A percentile compares a stretch with the other conserved stretches of the same genome.
Conservation (phyloP, 2,888 invertebrate species). For the Drosophila greeni region DNA sequence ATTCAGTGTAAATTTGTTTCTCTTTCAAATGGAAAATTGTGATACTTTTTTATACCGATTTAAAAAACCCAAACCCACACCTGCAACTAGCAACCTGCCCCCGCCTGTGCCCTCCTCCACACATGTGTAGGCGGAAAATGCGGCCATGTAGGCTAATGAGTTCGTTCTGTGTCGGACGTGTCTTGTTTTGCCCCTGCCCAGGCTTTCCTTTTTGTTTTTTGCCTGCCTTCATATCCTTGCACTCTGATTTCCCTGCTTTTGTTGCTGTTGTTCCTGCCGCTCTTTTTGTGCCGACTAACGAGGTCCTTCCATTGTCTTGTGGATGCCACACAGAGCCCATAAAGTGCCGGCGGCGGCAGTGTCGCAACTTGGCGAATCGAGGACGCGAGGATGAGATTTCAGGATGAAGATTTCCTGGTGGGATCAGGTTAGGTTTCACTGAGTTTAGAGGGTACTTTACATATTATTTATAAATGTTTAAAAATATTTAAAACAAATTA, state of each 20-base stretch:
- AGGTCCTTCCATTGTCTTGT: constrained; percentile 48
- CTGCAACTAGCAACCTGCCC: neutral
- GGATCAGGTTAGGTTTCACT: neutral
- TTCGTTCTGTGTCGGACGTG: constrained; percentile 57
- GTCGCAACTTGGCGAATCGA: constrained; percentile 28
- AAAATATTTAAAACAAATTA: neutral
- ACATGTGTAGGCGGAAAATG: constrained; percentile 69
- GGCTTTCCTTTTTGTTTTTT: constrained; percentile 22
- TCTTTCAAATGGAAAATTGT: neutral
- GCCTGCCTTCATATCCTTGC: constrained; percentile 7
- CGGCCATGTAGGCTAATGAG: constrained; percentile 71
- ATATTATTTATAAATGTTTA: neutral
- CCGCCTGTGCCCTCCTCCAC: constrained; percentile 3
- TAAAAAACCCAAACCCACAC: neutral
- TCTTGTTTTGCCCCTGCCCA: constrained; percentile 42
- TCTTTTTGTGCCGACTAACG: constrained; percentile 48
- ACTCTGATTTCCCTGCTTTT: constrained; percentile 20
- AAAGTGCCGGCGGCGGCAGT: constrained; percentile 51
- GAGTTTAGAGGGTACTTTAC: neutral
- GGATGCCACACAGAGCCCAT: constrained; percentile 18
- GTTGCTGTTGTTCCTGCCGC: constrained; percentile 28
- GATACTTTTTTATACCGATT: too few relatives aligned
- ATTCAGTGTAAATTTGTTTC: neutral
- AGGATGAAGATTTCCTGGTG: neutral
- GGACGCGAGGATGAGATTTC: constrained; percentile 19